Conservation (phyloP, 35 echinoderm and acorn worm genomes). For the Heliocidaris tuberculata region DNA sequence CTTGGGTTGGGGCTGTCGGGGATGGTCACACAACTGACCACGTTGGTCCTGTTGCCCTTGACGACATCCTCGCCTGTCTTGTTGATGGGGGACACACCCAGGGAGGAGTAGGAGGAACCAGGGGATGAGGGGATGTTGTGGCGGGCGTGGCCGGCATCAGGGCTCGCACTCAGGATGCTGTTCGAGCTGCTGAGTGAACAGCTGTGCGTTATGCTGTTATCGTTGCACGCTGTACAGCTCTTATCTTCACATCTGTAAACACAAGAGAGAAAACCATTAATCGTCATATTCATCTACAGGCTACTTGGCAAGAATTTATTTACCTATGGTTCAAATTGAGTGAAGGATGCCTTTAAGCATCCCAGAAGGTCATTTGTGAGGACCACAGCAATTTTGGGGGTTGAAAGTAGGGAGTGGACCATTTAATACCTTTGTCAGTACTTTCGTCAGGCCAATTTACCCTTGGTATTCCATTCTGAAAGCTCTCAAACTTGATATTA, state of each 20-base stretch:
- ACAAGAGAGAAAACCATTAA: slow-evolving; percentile 31
- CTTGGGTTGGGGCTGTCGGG: slow-evolving; percentile 74
- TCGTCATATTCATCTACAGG: neutral
- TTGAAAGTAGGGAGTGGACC: no score
- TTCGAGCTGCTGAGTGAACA: slow-evolving; percentile 94
- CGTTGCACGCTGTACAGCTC: slow-evolving; percentile 87
- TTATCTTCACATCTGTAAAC: slow-evolving; percentile 92
- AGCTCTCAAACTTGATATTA: no score
- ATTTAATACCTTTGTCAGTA: no score
- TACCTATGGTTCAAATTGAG: no score
- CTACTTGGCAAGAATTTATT: no score
- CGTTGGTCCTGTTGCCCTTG: slow-evolving; percentile 76
- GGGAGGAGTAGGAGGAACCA: slow-evolving; percentile 63
- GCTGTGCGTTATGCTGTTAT: slow-evolving; percentile 89
- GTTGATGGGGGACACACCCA: slow-evolving; percentile 56
- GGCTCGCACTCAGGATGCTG: slow-evolving; percentile 92
- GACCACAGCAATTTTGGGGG: no score
- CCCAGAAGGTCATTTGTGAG: no score
- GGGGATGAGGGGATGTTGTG: slow-evolving; percentile 61
- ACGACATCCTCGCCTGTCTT: slow-evolving; percentile 40
- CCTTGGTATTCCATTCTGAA: no score
- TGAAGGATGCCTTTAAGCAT: no score
- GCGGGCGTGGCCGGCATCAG: slow-evolving; percentile 55
- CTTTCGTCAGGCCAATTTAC: no score
- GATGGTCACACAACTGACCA: slow-evolving; percentile 96